Base-by-base conservation (phyloP, 2,797 vertebrate species). In the Pogoniulus pusillus region DNA sequence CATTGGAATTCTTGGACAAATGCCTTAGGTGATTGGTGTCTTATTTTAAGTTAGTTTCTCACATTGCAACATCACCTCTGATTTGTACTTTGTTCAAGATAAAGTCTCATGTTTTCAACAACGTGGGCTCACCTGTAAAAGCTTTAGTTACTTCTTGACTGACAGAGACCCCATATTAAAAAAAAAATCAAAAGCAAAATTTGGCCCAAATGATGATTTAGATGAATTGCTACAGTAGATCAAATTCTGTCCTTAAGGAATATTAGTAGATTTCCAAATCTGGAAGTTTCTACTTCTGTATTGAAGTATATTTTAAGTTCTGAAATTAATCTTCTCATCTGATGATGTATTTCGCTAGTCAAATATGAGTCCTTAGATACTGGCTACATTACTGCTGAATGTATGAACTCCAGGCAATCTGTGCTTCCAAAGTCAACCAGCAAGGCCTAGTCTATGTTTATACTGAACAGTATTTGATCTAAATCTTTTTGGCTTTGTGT, bases 11-110 rank as follows among this genome's bases (percentile, higher is more conserved):
- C 58, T 93, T 82, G 54, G 34, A 65, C 15, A 65, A 93, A 62
- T 62, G 51, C 12, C 27, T 22, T 39, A 63, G n/a, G 18, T 81
- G 15, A 26, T 49, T 34, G 37, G 15, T 83, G 39, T 32, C n/a
- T 81, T 83, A 70, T 78, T 73, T 72, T 59, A 73, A 54, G 43
- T 43, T 85, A 1, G 37, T 87, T 92, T 89, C 22, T 90, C 71
- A 64, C 15, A 49, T n/a, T 76, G n/a, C 23, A 64, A 24, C 4
- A 16, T 68, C 29, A 70, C 4, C 16, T 73, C 57, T 62, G 19
- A 55, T 47, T 80, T 85, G 7, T 32, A 62, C 14, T 64, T 76
- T 49, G 9, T 35, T 86, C 23, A 12, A 27, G 27, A 43, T 57
- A 64, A 90, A 85, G 9, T 68, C 16, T 60, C 7, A 18, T 45